Evolutionary conservation across 2,113 vertebrate genomes (phyloP).

Genomic region (Sebastes schlegelii): DNA sequence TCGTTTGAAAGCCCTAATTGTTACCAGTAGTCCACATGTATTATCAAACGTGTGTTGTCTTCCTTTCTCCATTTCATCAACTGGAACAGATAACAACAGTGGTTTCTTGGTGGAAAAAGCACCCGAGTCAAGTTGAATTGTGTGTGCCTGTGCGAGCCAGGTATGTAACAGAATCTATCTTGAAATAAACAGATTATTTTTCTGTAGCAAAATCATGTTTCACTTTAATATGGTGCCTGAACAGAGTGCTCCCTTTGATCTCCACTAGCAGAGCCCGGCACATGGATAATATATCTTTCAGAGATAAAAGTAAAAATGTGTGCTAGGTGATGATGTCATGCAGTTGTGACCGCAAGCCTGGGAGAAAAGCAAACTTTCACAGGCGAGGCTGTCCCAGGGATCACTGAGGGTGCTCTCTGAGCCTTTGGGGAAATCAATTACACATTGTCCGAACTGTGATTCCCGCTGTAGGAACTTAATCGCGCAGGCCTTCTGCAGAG

Average conservation of each 20-base stretch:
- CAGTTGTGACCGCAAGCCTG: constrained; percentile 72
- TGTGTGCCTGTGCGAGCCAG: constrained; percentile 63
- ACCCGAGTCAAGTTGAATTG: constrained; percentile 66
- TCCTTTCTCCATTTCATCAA: constrained; percentile 50
- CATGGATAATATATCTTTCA: constrained; percentile 87
- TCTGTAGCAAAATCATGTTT: constrained; percentile 84
- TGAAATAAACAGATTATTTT: constrained; percentile 86
- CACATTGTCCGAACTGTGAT: constrained; percentile 79
- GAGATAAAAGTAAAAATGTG: constrained; percentile 89
- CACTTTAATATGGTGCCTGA: constrained; percentile 82
- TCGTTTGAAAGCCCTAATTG: neutral
- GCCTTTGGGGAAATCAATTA: constrained; percentile 83
- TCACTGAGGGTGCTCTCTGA: constrained; percentile 74
- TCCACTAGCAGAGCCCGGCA: constrained; percentile 72
- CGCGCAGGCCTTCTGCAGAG: constrained; percentile 80
- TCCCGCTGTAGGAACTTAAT: constrained; percentile 73
- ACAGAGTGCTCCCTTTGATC: constrained; percentile 85
- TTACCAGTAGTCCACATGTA: constrained; percentile 23
- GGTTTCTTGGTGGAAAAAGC: constrained; percentile 48
- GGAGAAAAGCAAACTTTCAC: constrained; percentile 82
- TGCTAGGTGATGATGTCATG: constrained; percentile 85
- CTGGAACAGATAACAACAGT: constrained; percentile 56
- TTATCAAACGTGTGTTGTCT: constrained; percentile 51
- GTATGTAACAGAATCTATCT: constrained; percentile 81
- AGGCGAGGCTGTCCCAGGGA: constrained; percentile 74